Evolutionary conservation across 2,888 invertebrate species (phyloP).

Genomic region (Morpho helenor): DNA sequence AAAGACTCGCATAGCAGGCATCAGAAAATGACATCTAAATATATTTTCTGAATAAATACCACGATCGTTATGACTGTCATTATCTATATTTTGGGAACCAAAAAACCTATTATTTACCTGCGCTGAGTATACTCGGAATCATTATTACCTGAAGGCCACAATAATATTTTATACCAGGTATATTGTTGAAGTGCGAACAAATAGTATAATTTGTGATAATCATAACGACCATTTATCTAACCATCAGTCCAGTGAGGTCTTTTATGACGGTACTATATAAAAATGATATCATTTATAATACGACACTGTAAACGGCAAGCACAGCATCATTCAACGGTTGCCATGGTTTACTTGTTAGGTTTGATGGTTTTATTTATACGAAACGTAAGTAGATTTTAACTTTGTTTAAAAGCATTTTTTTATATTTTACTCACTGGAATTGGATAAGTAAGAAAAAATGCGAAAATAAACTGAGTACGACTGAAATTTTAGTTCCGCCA

Average conservation of each 20-base stretch:
- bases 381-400: slow-evolving; percentile 6
- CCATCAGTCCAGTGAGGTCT: slow-evolving; percentile 15
- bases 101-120: no score
- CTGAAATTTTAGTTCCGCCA: no score
- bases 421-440: no score
- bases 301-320: slow-evolving; percentile 1
- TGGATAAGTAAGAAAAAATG: no score
- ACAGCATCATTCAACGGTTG: neutral
- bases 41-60: no score
- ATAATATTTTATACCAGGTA: slow-evolving; percentile 5
- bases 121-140: neutral
- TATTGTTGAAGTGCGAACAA: slow-evolving; percentile 10
- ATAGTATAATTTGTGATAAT: slow-evolving; percentile 17
- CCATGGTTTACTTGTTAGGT: slow-evolving; percentile 8
- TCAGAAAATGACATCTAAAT: no score
- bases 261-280: slow-evolving; percentile 20
- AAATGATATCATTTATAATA: neutral
- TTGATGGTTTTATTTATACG: slow-evolving; percentile 6
- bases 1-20: no score
- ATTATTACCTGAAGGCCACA: slow-evolving; percentile 7
- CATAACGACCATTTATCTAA: slow-evolving; percentile 16
- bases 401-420: no score
- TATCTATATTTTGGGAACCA: no score
- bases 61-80: no score
- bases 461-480: no score